Evolutionary conservation across 2,797 vertebrate genomes (phyloP).

Genomic region (Rhodeus uyekii): DNA sequence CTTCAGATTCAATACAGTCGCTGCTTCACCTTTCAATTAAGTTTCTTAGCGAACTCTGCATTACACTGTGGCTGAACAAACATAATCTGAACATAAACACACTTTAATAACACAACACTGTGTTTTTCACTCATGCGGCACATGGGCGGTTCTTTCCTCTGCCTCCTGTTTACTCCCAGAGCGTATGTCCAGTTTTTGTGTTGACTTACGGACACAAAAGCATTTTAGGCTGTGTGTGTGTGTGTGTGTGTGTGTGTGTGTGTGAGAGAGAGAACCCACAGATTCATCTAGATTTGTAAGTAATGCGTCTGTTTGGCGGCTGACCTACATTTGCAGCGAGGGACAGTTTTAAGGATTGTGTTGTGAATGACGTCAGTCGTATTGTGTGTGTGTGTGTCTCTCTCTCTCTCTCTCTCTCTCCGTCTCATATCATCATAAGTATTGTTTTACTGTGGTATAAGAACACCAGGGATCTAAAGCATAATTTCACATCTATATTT

Average conservation of each 20-base stretch:
- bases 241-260: slow-evolving; percentile 13
- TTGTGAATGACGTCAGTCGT: not conserved
- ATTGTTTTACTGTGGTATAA: not conserved
- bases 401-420: no score
- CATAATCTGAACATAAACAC: no score
- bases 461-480: not conserved
- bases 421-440: no score
- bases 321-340: slow-evolving; percentile 1
- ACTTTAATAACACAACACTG: not conserved
- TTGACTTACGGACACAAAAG: not conserved
- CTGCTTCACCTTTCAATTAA: no score
- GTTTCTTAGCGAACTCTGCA: no score
- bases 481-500: not conserved
- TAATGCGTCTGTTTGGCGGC: not conserved
- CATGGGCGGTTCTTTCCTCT: no score
- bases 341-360: not conserved
- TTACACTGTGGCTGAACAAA: no score
- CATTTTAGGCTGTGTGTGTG: not conserved
- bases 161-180: slow-evolving; percentile 19
- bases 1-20: no score
- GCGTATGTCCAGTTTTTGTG: slow-evolving; percentile 4
- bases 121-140: not conserved
- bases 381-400: no score
- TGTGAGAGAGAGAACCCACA: not conserved
- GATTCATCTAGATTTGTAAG: not conserved